Evolutionary conservation across 2,113 vertebrate genomes (phyloP), one percentile per base, ranked within the genome.

Genomic region (Xenopus borealis): DNA sequence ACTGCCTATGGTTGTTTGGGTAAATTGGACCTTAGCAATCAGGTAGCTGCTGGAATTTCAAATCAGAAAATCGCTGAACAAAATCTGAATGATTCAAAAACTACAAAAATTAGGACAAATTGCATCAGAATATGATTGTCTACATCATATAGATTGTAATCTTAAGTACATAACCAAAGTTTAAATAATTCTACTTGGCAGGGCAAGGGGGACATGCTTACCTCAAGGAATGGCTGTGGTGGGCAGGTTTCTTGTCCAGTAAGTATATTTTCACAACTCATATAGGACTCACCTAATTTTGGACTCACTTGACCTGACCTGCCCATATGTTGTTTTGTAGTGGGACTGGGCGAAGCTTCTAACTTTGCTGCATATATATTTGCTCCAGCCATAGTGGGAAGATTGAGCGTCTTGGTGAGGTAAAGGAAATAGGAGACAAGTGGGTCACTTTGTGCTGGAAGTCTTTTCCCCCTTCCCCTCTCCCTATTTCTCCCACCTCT

Each of bases 321-420:
- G 2, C 44, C 64, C 45, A 81, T 40, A 2, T 40, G 33, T 81
- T 80, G 58, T 83, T 58, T 85, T 87, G 66, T 79, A 95, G 93
- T 94, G 92, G 92, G 91, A 85, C 78, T 84, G 72, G 92, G 93
- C 82, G 93, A 94, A 87, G 89, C 85, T 0, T 91, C 91, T 4
- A 95, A 94, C 85, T 96, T 96, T 18, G 91, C 91, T 12, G 93
- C 92, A 2, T 95, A 94, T 69, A 90, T 86, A 47, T 97, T 96
- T 88, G 92, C 91, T 1, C 92, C 93, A 0, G 93, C 93, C 30
- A 94, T 91, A 0, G 84, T 96, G 33, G 92, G 92, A 82, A 93
- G 91, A 30, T 59, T 95, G 66, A 94, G 92, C 83, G 90, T 95
- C 18, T 90, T 96, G 72, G 89, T 96, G 62, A 96, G 92, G 84